Evolutionary conservation across 1,140 invertebrate species (phyloP), one percentile per base, ranked within the genome.

Genomic region (Paraescarpia echinospica): DNA sequence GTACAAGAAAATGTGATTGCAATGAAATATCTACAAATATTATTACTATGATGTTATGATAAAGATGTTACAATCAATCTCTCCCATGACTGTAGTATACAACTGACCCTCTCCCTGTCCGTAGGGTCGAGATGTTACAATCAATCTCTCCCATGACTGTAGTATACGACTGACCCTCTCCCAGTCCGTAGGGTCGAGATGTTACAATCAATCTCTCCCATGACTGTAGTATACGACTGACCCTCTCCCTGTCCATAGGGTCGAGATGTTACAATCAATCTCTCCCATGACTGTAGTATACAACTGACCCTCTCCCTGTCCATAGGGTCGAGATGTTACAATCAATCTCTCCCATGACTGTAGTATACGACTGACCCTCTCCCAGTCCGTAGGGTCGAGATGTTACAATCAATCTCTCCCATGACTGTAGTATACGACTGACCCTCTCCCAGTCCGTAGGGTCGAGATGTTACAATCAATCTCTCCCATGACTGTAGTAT

Each of bases 181-280:
- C 8, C 59, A 14, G 4, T 77, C 93, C 92, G n/a, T 90, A 95
- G 95, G 95, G 91, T 91, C 41, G 95, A 95, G 92, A 94, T 95
- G 88, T 77, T 77, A 77, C 0, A 22, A 27, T 18, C 59, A 12
- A 27, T 27, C 48, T 51, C 59, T 77, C 8, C 59, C 22, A 27
- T 77, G 59, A 77, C 59, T 77, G 6, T 91, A 34, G 12, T 91
- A 4, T 27, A 91, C 41, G 89, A 33, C 35, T 12, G 4, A 33
- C 33, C 89, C 35, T 90, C 93, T 77, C 59, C 8, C 59, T 77
- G 4, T 77, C 93, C 92, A 31, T 90, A 95, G 95, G 95, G 91
- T 91, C 41, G 95, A 95, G 92, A 94, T 95, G 88, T 77, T 77
- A 77, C 0, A 22, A 27, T 18, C 59, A 12, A 27, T 27, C 48